phyloP scores from a whole-genome alignment of 1,140 invertebrate genomes.

The Heliconius eleuchia region DNA sequence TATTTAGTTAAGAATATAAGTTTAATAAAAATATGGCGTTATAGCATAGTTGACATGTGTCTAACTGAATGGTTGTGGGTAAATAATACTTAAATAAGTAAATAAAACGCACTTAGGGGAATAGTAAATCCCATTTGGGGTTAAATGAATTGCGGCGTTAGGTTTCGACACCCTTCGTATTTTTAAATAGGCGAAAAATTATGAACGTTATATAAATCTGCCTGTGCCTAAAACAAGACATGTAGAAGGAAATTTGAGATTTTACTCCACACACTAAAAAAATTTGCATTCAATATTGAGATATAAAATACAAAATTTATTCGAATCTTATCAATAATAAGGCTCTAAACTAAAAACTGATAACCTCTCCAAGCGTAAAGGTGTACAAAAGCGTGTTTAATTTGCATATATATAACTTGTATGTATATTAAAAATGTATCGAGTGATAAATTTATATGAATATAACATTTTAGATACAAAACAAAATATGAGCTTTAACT shows the following conservation, averaged over 20 bases:
- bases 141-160: neutral
- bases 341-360: neutral
- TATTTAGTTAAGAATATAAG: neutral
- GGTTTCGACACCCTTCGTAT: neutral
- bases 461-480: slow-evolving; percentile 1
- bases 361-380: neutral
- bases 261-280: neutral
- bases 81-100: neutral
- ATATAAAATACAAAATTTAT: neutral
- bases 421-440: neutral
- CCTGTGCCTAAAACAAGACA: neutral
- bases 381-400: neutral
- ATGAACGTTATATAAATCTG: neutral
- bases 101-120: slow-evolving; percentile 3
- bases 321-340: neutral
- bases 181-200: neutral
- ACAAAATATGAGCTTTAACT: slow-evolving; percentile 45
- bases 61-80: neutral
- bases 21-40: neutral
- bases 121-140: neutral
- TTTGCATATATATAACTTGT: neutral
- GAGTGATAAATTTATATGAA: neutral
- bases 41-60: neutral
- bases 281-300: neutral
- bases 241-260: neutral